Base-by-base conservation (phyloP, 1,140 invertebrate genomes). In the Leptoteleia sp. region DNA sequence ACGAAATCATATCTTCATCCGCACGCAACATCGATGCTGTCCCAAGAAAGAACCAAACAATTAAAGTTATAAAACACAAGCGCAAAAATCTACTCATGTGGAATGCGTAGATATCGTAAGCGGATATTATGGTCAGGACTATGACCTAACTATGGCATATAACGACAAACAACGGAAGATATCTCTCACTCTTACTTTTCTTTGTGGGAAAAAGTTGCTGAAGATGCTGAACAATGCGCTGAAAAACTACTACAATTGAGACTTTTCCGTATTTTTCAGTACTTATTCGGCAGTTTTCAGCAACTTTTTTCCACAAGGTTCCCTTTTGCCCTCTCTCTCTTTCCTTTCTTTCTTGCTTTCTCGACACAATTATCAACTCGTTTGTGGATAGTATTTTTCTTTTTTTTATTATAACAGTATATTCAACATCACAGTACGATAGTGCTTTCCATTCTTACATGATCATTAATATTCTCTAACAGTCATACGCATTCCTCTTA, bases 341-440 rank as follows among this genome's bases (percentile, higher is more conserved):
- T 45, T 22, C 27, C 40, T 33, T 38, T 17, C 4, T 8, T 29
- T 29, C 27, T 8, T 19, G 3, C 22, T 6, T 25, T 25, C 22
- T 6, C 22, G 6, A 3, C 22, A 25, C 22, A 71, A 42, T 80
- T 82, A 83, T 80, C 62, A 79, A 68, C 81, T 82, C 42, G 50
- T 79, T 82, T 76, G 47, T 64, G 64, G 79, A 72, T 82, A 81
- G 59, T 71, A n/a, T n/a, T n/a, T n/a, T n/a, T n/a, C n/a, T n/a
- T n/a, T n/a, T n/a, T n/a, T 77, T 75, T 62, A 78, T 77, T 75
- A 68, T 82, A 83, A 85, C 85, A 84, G 80, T 87, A 88, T 88
- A 87, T 87, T 87, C 86, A 89, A 86, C 88, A 89, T 89, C 88
- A 89, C 88, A 89, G 88, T 87, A 89, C 84, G 83, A 88, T 89